Evolutionary conservation across 2,888 invertebrate species (phyloP).

Genomic region (Hemaris fuciformis): DNA sequence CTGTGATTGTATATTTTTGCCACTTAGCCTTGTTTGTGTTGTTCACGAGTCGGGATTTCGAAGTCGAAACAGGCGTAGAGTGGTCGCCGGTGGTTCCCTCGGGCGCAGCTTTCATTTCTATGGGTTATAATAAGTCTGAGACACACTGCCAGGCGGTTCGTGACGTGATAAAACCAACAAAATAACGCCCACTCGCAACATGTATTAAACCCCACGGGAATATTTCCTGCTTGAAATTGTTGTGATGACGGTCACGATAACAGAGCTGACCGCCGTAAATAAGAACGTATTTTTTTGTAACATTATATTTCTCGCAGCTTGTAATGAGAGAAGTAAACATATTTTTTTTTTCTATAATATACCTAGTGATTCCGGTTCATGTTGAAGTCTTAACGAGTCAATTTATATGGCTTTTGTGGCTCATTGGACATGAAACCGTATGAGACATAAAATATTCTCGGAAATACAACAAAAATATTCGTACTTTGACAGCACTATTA

Average conservation of each 20-base stretch:
- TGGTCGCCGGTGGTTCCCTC: conserved; percentile 24
- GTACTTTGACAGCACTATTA: no score
- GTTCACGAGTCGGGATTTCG: neutral
- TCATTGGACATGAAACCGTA: no score
- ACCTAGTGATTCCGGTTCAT: no score
- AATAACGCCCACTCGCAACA: conserved; percentile 26
- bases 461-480: no score
- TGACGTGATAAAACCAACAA: conserved; percentile 30
- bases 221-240: conserved; percentile 23
- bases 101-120: conserved; percentile 49
- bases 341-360: no score
- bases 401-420: no score
- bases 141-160: conserved; percentile 16
- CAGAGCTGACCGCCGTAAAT: neutral
- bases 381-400: no score
- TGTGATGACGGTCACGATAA: neutral
- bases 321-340: no score
- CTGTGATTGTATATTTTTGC: neutral
- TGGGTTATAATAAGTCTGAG: conserved; percentile 50
- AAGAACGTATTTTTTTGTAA: neutral
- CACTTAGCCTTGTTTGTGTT: neutral
- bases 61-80: neutral
- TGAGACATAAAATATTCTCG: no score
- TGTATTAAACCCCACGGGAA: conserved; percentile 21
- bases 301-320: no score